phyloP scores from a whole-genome alignment of 2,797 vertebrate genomes.

The Hyperoplus immaculatus region DNA sequence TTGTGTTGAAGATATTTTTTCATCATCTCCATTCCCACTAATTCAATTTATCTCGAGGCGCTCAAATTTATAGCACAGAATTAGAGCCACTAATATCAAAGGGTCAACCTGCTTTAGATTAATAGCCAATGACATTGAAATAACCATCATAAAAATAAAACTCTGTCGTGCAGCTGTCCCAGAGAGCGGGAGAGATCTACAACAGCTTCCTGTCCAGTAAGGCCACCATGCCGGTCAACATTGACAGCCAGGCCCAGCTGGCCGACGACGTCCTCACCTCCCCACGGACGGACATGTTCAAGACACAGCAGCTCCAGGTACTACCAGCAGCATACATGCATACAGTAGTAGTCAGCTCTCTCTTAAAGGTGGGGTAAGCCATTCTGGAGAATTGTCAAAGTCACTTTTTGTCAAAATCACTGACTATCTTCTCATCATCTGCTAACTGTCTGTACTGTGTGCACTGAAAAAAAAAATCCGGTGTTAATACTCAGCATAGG shows the following conservation, averaged over 20 bases:
- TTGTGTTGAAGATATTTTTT: background rate
- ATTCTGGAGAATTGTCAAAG: too few relatives aligned
- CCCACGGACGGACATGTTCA: conserved; percentile 97
- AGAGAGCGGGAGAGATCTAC: conserved; percentile 97
- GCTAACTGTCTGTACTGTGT: background rate
- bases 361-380: too few relatives aligned
- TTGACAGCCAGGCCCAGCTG: conserved; percentile 97
- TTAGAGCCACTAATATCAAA: background rate
- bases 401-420: too few relatives aligned
- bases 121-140: too few relatives aligned
- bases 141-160: too few relatives aligned
- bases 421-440: too few relatives aligned
- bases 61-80: background rate
- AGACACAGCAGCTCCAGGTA: conserved; percentile 98
- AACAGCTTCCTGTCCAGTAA: conserved; percentile 97
- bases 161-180: conserved; percentile 88
- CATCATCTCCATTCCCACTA: background rate
- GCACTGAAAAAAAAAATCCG: too few relatives aligned
- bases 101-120: background rate
- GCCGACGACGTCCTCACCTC: conserved; percentile 96
- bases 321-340: background rate
- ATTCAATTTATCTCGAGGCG: background rate
- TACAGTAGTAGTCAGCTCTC: background rate
- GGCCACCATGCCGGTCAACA: conserved; percentile 98
- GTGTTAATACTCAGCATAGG: too few relatives aligned